phyloP scores from a whole-genome alignment of 2,797 vertebrate genomes.

The Peromyscus nudipes region DNA sequence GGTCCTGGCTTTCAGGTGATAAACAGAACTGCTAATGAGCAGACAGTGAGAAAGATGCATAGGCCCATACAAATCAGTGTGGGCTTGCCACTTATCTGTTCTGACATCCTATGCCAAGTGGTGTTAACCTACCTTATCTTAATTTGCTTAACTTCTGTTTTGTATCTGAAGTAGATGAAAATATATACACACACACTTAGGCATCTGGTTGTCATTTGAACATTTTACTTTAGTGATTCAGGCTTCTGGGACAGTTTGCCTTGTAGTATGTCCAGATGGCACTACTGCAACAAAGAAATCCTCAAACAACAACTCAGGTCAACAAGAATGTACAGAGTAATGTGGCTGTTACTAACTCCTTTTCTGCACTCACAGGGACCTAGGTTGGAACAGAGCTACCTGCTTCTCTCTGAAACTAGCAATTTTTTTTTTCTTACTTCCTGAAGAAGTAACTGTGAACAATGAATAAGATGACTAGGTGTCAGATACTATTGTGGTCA shows the following conservation, averaged over 20 bases:
- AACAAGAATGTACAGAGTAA: background rate
- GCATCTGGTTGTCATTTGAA: background rate
- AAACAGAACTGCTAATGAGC: background rate
- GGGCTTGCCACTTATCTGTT: background rate
- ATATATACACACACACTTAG: background rate
- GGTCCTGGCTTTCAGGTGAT: background rate
- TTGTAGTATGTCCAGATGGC: background rate
- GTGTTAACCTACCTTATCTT: background rate
- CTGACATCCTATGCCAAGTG: background rate
- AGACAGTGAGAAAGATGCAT: background rate
- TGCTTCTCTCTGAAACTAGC: background rate
- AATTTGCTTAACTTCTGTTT: conserved; percentile 24
- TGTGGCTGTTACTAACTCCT: background rate
- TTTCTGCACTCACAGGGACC: background rate
- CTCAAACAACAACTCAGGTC: background rate
- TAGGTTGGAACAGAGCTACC: background rate
- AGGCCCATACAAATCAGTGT: background rate
- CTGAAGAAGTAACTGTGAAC: conserved; percentile 13
- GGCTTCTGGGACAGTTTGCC: background rate
- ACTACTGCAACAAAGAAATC: background rate
- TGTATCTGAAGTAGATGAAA: background rate
- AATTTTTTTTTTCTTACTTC: background rate
- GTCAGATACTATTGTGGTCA: background rate
- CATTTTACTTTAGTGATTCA: background rate
- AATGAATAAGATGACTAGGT: background rate